A percentile compares a stretch with the other conserved stretches of the same genome.
These are phyloP conservation scores for Lanius collurio DNA, from an alignment of 2,113 vertebrate species.

Conservation along the genomic window DNA sequence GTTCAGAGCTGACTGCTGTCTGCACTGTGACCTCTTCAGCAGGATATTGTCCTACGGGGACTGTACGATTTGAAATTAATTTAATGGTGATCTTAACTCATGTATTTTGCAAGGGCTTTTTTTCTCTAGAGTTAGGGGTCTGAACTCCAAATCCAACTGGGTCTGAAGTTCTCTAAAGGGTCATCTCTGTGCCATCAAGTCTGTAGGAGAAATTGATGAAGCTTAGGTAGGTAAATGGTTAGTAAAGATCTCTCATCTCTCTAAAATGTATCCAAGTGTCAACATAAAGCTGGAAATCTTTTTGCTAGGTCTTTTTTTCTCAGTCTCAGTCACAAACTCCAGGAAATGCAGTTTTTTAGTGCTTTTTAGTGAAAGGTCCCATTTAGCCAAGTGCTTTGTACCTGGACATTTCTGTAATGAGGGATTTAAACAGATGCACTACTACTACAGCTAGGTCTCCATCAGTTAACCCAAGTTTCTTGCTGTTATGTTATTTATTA, in stretches of 20 bases:
- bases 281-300: not conserved
- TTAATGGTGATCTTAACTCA: not conserved
- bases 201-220: not conserved
- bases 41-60: not conserved
- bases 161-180: not conserved
- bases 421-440: not conserved
- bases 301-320: not conserved
- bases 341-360: not conserved
- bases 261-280: not conserved
- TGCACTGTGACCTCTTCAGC: not conserved
- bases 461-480: not conserved
- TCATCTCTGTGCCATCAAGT: not conserved
- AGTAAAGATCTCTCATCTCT: not conserved
- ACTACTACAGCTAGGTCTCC: not conserved
- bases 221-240: not conserved
- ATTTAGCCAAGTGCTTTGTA: not conserved
- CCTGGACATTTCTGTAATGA: slow-evolving; percentile 10
- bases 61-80: not conserved
- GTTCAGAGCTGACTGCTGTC: not conserved
- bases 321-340: not conserved
- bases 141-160: not conserved
- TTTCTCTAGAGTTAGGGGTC: not conserved
- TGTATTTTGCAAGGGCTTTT: not conserved
- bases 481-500: slow-evolving; percentile 12
- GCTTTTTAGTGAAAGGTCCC: not conserved